Evolutionary conservation across 2,797 vertebrate species (phyloP).

Genomic region (Scomberomorus guttatus): DNA sequence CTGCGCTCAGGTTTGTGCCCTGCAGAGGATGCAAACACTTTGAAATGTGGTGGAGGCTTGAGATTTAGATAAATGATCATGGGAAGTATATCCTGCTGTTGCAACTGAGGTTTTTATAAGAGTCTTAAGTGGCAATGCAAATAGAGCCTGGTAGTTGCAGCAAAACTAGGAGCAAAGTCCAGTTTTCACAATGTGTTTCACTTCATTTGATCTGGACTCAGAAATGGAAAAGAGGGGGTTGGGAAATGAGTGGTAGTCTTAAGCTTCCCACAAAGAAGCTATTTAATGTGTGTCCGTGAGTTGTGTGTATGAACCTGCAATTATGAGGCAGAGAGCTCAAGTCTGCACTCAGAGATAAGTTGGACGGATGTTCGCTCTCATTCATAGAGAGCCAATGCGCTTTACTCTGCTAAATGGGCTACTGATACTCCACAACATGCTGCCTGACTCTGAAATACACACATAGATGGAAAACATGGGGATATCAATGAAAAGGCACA

Average conservation of each 20-base stretch:
- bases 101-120: slow-evolving; percentile 34
- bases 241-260: slow-evolving; percentile 59
- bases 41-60: slow-evolving; percentile 36
- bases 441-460: slow-evolving; percentile 42
- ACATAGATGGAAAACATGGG: slow-evolving; percentile 28
- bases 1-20: slow-evolving; percentile 30
- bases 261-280: slow-evolving; percentile 75
- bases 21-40: slow-evolving; percentile 46
- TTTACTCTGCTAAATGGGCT: slow-evolving; percentile 59
- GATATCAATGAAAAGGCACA: slow-evolving; percentile 19
- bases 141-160: slow-evolving; percentile 24
- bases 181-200: slow-evolving; percentile 49
- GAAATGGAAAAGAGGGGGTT: slow-evolving; percentile 36
- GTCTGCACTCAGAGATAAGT: slow-evolving; percentile 81
- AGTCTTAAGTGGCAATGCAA: slow-evolving; percentile 39
- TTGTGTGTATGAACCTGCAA: slow-evolving; percentile 68
- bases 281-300: slow-evolving; percentile 68
- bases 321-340: slow-evolving; percentile 65
- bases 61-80: slow-evolving; percentile 48
- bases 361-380: slow-evolving; percentile 64
- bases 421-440: slow-evolving; percentile 49
- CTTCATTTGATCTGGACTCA: slow-evolving; percentile 53
- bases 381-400: slow-evolving; percentile 66
- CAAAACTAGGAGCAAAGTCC: slow-evolving; percentile 41
- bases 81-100: slow-evolving; percentile 33